Evolutionary conservation across 2,113 vertebrate genomes (phyloP).

Genomic region (Nipponia nippon): DNA sequence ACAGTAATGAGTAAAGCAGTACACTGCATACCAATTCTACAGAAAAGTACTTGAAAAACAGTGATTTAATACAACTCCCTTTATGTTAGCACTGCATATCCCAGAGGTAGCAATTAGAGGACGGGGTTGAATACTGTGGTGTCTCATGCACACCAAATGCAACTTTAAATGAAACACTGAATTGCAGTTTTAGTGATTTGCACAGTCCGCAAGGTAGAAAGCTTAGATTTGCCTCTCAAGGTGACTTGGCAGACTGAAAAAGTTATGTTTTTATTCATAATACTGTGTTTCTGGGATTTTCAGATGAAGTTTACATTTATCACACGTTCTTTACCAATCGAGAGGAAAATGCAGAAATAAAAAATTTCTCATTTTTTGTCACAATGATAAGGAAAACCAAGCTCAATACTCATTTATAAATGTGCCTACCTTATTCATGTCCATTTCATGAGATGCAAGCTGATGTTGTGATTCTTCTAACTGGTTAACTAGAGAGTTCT

Average conservation of each 20-base stretch:
- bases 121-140: background rate
- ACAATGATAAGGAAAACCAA: background rate
- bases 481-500: conserved; percentile 75
- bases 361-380: background rate
- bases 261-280: background rate
- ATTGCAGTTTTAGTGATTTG: background rate
- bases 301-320: background rate
- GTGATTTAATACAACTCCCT: background rate
- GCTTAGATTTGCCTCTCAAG: background rate
- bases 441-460: conserved; percentile 76
- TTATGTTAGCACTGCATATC: background rate
- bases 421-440: conserved; percentile 79
- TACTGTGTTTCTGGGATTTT: background rate
- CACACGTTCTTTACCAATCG: background rate
- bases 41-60: background rate
- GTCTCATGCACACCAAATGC: background rate
- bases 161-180: background rate
- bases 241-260: background rate
- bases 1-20: background rate
- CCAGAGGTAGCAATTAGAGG: background rate
- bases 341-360: background rate
- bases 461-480: conserved; percentile 81
- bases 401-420: background rate
- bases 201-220: background rate
- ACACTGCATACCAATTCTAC: background rate